These are phyloP conservation scores for Idaea dimidiata DNA, from an alignment of 2,888 invertebrate genomes.

Conservation along the genomic window DNA sequence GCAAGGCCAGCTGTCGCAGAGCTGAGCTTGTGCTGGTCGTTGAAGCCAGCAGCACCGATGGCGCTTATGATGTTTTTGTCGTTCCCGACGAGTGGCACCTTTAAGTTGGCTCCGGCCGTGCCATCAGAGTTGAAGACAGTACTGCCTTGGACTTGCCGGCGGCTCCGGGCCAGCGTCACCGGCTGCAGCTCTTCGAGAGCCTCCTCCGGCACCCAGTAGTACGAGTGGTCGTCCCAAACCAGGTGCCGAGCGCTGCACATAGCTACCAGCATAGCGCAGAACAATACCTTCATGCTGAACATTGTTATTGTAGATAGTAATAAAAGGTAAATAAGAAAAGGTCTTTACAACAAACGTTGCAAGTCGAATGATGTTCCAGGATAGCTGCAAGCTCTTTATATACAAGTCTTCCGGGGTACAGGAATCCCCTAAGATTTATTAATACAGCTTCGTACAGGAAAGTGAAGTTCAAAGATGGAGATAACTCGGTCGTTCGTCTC, in stretches of 20 bases:
- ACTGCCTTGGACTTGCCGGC: constrained; percentile 34
- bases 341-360: no score
- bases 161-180: constrained; percentile 15
- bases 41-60: constrained; percentile 33
- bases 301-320: no score
- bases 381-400: no score
- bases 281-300: background rate
- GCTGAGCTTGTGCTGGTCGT: constrained; percentile 25
- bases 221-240: background rate
- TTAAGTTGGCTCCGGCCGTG: constrained; percentile 29
- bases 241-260: constrained; percentile 1
- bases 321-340: no score
- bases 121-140: constrained; percentile 35
- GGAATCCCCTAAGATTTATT: no score
- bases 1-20: constrained; percentile 45
- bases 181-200: constrained; percentile 33
- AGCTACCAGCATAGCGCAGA: background rate
- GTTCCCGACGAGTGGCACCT: constrained; percentile 38
- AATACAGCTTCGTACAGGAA: no score
- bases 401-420: no score
- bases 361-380: no score
- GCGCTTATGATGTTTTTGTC: constrained; percentile 42
- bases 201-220: constrained; percentile 42
- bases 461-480: no score
- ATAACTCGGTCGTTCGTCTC: no score